These are phyloP conservation scores for Pseudorasbora parva DNA, from an alignment of 2,113 vertebrate species.

Conservation along the genomic window DNA sequence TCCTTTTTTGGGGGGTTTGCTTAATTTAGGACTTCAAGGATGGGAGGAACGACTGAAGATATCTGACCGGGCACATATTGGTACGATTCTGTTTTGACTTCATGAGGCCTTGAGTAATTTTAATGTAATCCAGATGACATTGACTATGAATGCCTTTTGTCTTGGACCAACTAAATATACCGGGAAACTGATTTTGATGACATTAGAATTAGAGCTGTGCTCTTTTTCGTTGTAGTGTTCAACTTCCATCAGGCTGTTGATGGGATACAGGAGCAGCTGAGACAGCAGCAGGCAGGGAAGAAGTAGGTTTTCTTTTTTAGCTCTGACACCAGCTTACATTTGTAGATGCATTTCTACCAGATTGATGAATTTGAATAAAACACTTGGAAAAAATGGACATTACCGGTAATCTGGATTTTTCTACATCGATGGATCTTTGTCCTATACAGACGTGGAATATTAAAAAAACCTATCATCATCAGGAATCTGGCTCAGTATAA, in stretches of 20 bases:
- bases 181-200: background rate
- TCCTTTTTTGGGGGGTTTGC: background rate
- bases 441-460: too few relatives aligned
- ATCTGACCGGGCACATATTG: slow-evolving; percentile 82
- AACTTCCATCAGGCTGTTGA: slow-evolving; percentile 84
- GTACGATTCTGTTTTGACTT: slow-evolving; percentile 62
- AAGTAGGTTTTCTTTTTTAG: slow-evolving; percentile 68
- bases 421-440: too few relatives aligned
- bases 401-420: too few relatives aligned
- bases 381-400: too few relatives aligned
- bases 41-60: slow-evolving; percentile 82
- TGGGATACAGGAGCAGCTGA: slow-evolving; percentile 81
- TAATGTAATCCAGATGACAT: background rate
- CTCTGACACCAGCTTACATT: background rate
- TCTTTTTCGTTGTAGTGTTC: slow-evolving; percentile 71
- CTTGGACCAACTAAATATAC: background rate
- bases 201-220: background rate
- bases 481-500: too few relatives aligned
- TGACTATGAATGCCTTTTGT: background rate
- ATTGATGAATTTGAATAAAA: too few relatives aligned
- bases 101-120: background rate
- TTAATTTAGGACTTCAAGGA: slow-evolving; percentile 73
- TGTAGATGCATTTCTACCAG: background rate
- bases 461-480: too few relatives aligned
- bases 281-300: slow-evolving; percentile 80